Evolutionary conservation across 2,888 invertebrate genomes (phyloP).

Genomic region (Cephus rjabovi): DNA sequence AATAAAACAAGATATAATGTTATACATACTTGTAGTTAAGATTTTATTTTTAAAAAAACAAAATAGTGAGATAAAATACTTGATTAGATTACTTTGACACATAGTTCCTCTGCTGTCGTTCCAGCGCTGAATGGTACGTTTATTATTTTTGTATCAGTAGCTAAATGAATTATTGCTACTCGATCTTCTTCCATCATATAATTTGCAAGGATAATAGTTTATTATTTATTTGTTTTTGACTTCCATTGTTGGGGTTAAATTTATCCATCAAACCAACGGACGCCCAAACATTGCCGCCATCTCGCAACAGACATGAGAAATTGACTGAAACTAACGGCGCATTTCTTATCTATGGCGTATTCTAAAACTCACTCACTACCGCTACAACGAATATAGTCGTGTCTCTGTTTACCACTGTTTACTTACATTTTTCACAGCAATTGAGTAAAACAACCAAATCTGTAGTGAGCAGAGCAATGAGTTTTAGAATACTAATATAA

Average conservation of each 20-base stretch:
- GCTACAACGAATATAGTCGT: too few species aligned
- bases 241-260: background rate
- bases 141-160: slow-evolving; percentile 51
- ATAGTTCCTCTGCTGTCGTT: slow-evolving; percentile 57
- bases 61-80: background rate
- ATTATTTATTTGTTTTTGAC: background rate
- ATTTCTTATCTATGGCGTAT: background rate
- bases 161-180: slow-evolving; percentile 46
- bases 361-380: too few species aligned
- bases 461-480: too few species aligned
- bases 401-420: too few species aligned
- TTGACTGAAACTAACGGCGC: background rate
- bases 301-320: background rate
- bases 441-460: too few species aligned
- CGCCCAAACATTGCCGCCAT: background rate
- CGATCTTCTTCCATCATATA: slow-evolving; percentile 52
- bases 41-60: background rate
- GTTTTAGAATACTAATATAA: background rate
- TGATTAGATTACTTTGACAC: slow-evolving; percentile 50
- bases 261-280: background rate
- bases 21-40: background rate
- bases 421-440: too few species aligned
- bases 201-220: background rate
- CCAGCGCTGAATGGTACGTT: slow-evolving; percentile 44
- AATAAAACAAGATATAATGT: background rate